Conservation (phyloP, 2,888 invertebrate genomes). For the Xestobium rufovillosum region DNA sequence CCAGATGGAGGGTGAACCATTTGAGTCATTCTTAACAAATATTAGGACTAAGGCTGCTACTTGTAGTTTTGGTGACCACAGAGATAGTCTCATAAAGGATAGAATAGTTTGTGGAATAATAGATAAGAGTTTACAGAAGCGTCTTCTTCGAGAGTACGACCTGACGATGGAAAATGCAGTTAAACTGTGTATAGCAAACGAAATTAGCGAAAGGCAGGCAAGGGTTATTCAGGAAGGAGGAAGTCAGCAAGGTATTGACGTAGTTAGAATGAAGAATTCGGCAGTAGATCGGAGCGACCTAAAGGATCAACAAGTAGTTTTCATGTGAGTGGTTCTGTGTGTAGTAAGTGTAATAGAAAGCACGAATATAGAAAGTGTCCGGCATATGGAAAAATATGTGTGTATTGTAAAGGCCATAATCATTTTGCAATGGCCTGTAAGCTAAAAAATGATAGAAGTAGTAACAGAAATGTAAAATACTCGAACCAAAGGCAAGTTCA, state of each 20-base stretch:
- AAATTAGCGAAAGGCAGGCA: slow-evolving; percentile 19
- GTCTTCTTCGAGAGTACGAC: slow-evolving; percentile 22
- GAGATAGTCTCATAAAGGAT: slow-evolving; percentile 25
- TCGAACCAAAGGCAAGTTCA: slow-evolving; percentile 4
- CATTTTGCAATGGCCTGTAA: slow-evolving; percentile 18
- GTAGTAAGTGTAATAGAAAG: slow-evolving; percentile 14
- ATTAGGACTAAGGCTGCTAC: slow-evolving; percentile 21
- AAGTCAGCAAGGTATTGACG: no score
- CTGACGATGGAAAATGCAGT: slow-evolving; percentile 19
- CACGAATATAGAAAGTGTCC: slow-evolving; percentile 17
- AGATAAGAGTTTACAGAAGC: slow-evolving; percentile 20
- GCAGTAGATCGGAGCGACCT: slow-evolving; percentile 5
- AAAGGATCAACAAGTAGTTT: slow-evolving; percentile 7
- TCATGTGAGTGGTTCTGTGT: slow-evolving; percentile 6
- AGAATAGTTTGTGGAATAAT: slow-evolving; percentile 23
- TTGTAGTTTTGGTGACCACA: slow-evolving; percentile 23
- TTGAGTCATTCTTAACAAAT: slow-evolving; percentile 24
- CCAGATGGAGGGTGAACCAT: slow-evolving; percentile 21
- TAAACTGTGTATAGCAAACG: slow-evolving; percentile 21
- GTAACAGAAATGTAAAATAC: slow-evolving; percentile 4
- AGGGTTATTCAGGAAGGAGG: slow-evolving; percentile 9
- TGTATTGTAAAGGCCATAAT: slow-evolving; percentile 13
- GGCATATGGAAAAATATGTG: slow-evolving; percentile 17
- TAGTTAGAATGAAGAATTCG: no score
- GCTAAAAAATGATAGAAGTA: slow-evolving; percentile 7